These are phyloP conservation scores for Melanotus villosus DNA, from an alignment of 2,888 invertebrate genomes.

Conservation along the genomic window DNA sequence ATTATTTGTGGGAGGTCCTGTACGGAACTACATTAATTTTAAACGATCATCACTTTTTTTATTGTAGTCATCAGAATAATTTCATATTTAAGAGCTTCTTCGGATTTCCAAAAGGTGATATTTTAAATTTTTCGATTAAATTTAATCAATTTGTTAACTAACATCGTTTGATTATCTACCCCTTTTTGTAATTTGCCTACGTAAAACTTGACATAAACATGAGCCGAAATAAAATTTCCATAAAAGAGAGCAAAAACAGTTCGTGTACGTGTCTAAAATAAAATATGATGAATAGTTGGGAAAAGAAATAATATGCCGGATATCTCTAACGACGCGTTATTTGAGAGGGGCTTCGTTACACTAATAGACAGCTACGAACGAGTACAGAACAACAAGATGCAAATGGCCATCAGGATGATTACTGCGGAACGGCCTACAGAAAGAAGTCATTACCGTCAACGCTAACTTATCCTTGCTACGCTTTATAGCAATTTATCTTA, in stretches of 20 bases:
- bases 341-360: constrained; percentile 48
- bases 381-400: constrained; percentile 49
- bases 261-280: background rate
- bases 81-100: too few relatives aligned
- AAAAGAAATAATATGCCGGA: constrained; percentile 12
- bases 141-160: too few relatives aligned
- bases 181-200: too few relatives aligned
- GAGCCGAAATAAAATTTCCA: too few relatives aligned
- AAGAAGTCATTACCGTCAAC: constrained; percentile 38
- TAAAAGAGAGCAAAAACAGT: background rate
- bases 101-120: too few relatives aligned
- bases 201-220: too few relatives aligned
- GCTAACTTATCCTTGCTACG: constrained; percentile 27
- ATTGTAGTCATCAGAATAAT: too few relatives aligned
- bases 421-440: constrained; percentile 36
- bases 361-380: constrained; percentile 54
- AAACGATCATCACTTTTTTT: too few relatives aligned
- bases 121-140: too few relatives aligned
- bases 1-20: too few relatives aligned
- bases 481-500: constrained; percentile 35
- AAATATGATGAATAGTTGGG: constrained; percentile 18
- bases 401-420: constrained; percentile 50
- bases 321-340: constrained; percentile 42
- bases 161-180: too few relatives aligned
- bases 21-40: too few relatives aligned